Evolutionary conservation across 2,888 invertebrate species (phyloP), one percentile per base, ranked within the genome.

Genomic region (Euclidia mi): DNA sequence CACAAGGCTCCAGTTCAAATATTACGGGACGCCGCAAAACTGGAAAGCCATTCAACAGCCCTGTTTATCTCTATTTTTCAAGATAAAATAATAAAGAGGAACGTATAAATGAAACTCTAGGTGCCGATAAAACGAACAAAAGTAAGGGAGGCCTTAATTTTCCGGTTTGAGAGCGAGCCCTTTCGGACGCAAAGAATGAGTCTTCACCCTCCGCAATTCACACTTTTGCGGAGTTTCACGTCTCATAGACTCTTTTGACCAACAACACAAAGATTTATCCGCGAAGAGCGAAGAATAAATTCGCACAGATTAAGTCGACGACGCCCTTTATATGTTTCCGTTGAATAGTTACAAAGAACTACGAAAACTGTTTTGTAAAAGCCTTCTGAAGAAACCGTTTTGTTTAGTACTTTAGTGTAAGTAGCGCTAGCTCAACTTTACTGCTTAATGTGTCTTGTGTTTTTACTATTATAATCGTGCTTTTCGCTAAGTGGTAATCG

Each of bases 81-180:
- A 67, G 70, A 75, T 71, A 78, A 76, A 81, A 76, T 75, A 73
- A 77, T 77, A 76, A 76, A 69, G 66, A 66, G 59, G 58, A 69
- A 50, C 58, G 67, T 71, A 72, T 70, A 81, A 80, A 82, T 81
- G 71, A 68, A 69, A 62, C 56, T 76, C 71, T 74, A 68, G 67
- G 71, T 74, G 68, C 71, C 76, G 76, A 78, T 82, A 79, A 84
- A 81, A 81, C 76, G 88, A 80, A 85, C 85, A 85, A 87, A 88
- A 84, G 84, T 86, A 69, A 82, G 82, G 79, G 81, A 74, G 74
- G 77, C 79, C 86, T 89, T 91, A 91, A 91, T 91, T 91, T 91
- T 91, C 91, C 91, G 91, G 91, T 87, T 85, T 84, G 81, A 62
- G 71, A 65, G 50, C 63, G 65, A 71, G 68, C 56, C 75, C 71